A percentile compares a stretch with the other conserved stretches of the same genome.
Conservation (phyloP, 1,140 invertebrate genomes). For the Drosophila hydei region DNA sequence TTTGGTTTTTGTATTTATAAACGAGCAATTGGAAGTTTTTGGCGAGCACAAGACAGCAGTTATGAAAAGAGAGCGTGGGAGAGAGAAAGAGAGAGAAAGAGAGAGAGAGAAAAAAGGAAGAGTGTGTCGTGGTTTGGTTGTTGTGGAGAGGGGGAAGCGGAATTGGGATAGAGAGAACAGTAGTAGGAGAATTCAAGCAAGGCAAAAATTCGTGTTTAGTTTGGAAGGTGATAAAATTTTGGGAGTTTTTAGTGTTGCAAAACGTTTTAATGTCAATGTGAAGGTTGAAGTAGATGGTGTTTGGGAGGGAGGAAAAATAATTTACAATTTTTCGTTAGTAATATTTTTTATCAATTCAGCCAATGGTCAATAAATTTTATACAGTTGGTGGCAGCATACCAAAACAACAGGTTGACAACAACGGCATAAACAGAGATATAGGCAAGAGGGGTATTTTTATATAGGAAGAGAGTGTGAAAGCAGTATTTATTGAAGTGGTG, state of each 20-base stretch:
- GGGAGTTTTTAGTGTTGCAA: conserved; percentile 5
- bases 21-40: conserved; percentile 11
- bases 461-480: not conserved
- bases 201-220: conserved; percentile 26
- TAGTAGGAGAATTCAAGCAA: conserved; percentile 21
- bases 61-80: conserved; percentile 24
- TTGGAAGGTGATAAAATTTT: conserved; percentile 20
- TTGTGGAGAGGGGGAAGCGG: conserved; percentile 1
- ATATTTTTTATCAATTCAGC: conserved; percentile 57
- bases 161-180: not conserved
- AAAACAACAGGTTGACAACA: conserved; percentile 5
- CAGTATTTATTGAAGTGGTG: not conserved
- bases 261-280: not conserved
- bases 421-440: not conserved
- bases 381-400: conserved; percentile 17
- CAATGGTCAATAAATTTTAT: conserved; percentile 56
- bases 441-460: no score
- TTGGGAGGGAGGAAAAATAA: conserved; percentile 43
- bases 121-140: conserved; percentile 18
- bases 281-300: conserved; percentile 1
- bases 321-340: conserved; percentile 77
- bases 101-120: conserved; percentile 29
- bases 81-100: conserved; percentile 37
- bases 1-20: conserved; percentile 26
- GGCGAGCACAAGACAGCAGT: conserved; percentile 24